Percentiles rank a stretch among this genome's conserved stretches.
These are phyloP conservation scores for Agonopterix heracliana DNA, from an alignment of 2,888 invertebrate genomes.

Conservation along the genomic window DNA sequence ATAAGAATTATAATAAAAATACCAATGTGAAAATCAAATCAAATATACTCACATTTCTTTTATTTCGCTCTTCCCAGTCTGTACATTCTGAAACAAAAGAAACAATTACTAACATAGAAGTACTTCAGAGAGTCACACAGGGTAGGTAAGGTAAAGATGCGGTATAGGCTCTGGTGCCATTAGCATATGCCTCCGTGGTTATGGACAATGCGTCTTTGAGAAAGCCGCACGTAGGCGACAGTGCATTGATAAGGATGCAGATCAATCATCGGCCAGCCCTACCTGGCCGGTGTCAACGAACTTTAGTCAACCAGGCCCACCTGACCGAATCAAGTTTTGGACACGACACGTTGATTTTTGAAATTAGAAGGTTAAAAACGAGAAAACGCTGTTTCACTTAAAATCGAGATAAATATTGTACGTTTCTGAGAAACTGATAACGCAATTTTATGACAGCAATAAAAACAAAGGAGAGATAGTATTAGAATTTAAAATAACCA, in stretches of 20 bases:
- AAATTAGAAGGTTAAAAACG: slow-evolving; percentile 38
- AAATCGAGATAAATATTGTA: slow-evolving; percentile 13
- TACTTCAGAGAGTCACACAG: not conserved
- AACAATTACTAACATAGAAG: slow-evolving; percentile 8
- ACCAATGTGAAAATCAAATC: not conserved
- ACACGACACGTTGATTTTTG: slow-evolving; percentile 37
- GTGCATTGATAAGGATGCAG: slow-evolving; percentile 65
- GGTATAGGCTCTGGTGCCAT: slow-evolving; percentile 26
- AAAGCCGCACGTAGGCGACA: slow-evolving; percentile 69
- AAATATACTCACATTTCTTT: slow-evolving; percentile 49
- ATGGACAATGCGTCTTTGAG: slow-evolving; percentile 70
- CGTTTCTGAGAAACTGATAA: slow-evolving; percentile 20
- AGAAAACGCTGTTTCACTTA: slow-evolving; percentile 14
- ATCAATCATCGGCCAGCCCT: slow-evolving; percentile 71
- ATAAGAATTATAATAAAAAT: not conserved
- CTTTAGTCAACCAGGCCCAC: slow-evolving; percentile 44
- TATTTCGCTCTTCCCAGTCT: slow-evolving; percentile 31
- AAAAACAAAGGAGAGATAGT: slow-evolving; percentile 21
- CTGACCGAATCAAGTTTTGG: slow-evolving; percentile 59
- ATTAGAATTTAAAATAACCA: slow-evolving; percentile 45
- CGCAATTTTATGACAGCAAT: slow-evolving; percentile 20
- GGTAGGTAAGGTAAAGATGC: not conserved
- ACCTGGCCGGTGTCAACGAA: slow-evolving; percentile 69
- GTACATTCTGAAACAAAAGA: slow-evolving; percentile 59
- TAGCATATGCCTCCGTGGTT: slow-evolving; percentile 48